Percentiles rank a stretch among this genome's conserved stretches.
Evolutionary conservation across 2,888 invertebrate genomes (phyloP).

Genomic region (Metellina segmentata): DNA sequence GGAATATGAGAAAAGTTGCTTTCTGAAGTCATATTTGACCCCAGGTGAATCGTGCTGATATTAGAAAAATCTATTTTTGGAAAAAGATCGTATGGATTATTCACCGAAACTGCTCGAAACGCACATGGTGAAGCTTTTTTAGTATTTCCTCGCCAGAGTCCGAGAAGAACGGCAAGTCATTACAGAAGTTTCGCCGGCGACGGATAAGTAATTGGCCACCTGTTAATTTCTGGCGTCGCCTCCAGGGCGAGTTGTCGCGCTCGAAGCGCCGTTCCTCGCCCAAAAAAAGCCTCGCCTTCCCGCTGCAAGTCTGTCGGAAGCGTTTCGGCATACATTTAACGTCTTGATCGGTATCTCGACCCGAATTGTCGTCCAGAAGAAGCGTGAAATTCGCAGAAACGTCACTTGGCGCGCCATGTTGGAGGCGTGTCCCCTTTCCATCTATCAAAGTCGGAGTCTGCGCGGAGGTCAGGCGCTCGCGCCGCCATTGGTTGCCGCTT

Average conservation of each 20-base stretch:
- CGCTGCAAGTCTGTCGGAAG: slow-evolving; percentile 2
- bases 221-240: slow-evolving; percentile 74
- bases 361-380: slow-evolving; percentile 37
- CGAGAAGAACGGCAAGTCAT: slow-evolving; percentile 35
- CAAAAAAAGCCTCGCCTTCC: slow-evolving; percentile 9
- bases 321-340: slow-evolving; percentile 33
- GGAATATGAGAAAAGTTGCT: no score
- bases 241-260: not conserved
- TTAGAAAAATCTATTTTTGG: no score
- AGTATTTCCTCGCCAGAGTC: not conserved
- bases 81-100: no score
- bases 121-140: no score
- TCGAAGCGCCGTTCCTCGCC: slow-evolving; percentile 4
- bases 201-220: slow-evolving; percentile 75
- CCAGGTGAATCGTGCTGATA: no score
- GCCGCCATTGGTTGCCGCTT: slow-evolving; percentile 82
- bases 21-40: no score
- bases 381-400: slow-evolving; percentile 50
- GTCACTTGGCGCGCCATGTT: slow-evolving; percentile 47
- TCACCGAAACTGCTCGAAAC: no score
- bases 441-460: slow-evolving; percentile 80
- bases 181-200: slow-evolving; percentile 60
- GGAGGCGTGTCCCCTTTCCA: slow-evolving; percentile 72
- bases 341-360: slow-evolving; percentile 56
- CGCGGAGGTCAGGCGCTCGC: slow-evolving; percentile 78